These are phyloP conservation scores for Pseudochirops cupreus DNA, from an alignment of 2,797 vertebrate species.

Conservation along the genomic window DNA sequence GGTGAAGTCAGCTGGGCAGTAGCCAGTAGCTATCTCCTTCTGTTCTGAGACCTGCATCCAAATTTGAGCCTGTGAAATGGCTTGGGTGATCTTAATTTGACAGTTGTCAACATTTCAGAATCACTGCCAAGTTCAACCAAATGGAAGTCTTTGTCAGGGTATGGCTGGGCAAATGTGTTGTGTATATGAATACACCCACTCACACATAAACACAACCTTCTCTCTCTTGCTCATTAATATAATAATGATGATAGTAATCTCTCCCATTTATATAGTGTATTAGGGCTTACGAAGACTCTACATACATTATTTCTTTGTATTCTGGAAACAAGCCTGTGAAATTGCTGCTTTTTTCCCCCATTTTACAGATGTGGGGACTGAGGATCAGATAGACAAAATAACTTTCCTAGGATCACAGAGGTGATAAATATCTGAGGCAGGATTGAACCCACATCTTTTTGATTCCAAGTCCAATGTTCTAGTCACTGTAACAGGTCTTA, in stretches of 20 bases:
- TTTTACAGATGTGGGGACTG: not conserved
- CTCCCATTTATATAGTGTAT: not conserved
- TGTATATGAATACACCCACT: not conserved
- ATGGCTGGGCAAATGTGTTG: not conserved
- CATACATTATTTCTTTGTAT: not conserved
- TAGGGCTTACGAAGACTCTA: not conserved
- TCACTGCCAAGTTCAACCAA: slow-evolving; percentile 79
- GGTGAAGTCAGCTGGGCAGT: slow-evolving; percentile 65
- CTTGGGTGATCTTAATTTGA: slow-evolving; percentile 82
- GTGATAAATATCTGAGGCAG: not conserved
- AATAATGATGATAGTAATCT: not conserved
- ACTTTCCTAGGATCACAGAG: not conserved
- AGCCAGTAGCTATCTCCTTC: slow-evolving; percentile 77
- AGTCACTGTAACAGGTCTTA: not conserved
- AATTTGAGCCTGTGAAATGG: slow-evolving; percentile 77
- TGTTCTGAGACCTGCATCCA: slow-evolving; percentile 78
- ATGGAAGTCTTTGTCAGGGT: slow-evolving; percentile 74
- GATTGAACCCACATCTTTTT: not conserved
- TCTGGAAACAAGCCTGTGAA: not conserved
- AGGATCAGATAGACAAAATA: not conserved
- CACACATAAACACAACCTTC: not conserved
- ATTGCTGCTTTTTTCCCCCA: not conserved
- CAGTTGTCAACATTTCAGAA: slow-evolving; percentile 81
- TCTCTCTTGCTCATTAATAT: not conserved
- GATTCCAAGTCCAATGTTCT: not conserved